phyloP scores from a whole-genome alignment of 2,113 vertebrate species.

The Aramus guarauna region DNA sequence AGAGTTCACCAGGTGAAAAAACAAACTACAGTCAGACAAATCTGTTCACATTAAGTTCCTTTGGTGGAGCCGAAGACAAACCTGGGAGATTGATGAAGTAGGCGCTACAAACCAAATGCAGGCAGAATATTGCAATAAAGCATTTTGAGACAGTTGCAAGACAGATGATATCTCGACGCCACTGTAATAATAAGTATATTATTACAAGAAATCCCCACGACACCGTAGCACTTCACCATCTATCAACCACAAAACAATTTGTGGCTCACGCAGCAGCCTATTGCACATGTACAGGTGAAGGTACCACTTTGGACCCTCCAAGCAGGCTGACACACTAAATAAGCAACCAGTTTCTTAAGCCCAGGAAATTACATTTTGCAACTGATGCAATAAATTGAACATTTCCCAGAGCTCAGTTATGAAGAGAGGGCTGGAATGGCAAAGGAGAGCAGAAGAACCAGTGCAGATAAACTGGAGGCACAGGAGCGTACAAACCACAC shows the following conservation, averaged over 20 bases:
- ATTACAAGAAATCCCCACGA: background rate
- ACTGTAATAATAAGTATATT: background rate
- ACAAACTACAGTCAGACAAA: background rate
- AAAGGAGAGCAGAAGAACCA: background rate
- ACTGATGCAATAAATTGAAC: background rate
- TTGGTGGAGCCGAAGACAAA: background rate
- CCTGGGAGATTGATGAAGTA: background rate
- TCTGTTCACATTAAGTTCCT: background rate
- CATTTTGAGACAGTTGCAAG: background rate
- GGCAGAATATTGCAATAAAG: background rate
- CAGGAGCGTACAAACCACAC: accelerated
- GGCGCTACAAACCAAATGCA: background rate
- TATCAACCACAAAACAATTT: background rate
- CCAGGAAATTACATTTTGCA: background rate
- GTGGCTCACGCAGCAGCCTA: background rate
- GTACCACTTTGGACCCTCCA: background rate
- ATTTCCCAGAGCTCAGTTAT: background rate
- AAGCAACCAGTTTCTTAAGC: background rate
- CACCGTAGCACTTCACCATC: background rate
- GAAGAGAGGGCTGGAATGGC: background rate
- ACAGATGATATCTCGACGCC: accelerated
- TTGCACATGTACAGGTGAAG: background rate
- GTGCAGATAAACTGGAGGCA: background rate
- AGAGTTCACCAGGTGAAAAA: slow-evolving; percentile 42
- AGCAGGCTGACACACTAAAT: background rate